Evolutionary conservation across 2,797 vertebrate species (phyloP), one percentile per base, ranked within the genome.

Genomic region (Gallirallus australis): DNA sequence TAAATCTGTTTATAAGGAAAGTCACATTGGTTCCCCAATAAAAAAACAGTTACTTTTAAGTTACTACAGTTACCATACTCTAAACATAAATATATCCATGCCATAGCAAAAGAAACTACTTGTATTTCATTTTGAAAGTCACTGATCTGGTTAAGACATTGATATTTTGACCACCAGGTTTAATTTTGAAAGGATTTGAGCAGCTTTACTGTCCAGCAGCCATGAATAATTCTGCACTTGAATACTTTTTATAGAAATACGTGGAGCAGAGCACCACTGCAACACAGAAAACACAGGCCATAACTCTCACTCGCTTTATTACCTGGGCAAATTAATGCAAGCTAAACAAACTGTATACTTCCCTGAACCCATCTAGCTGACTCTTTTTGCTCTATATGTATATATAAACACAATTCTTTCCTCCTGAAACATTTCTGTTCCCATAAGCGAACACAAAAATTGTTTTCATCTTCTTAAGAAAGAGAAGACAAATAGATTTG

Each of bases 151-250:
- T 91, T 60, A 94, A 93, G 89, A 89, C 77, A 82, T 7, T 70
- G 9, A 10, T 86, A 91, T 93, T 96, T 85, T 42, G 87, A 94
- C 77, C 82, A 56, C 52, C 35, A 83, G 52, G n/a, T 85, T 94
- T 93, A 80, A 95, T 82, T 96, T 94, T 63, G 70, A 93, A 96
- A 70, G 48, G 84, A 88, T 89, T 96, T 91, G 64, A 84, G 59
- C 54, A 94, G 84, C 64, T 96, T 64, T 95, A n/a, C 70, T 69
- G 84, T 78, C 81, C 78, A 89, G 84, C 40, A 96, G 27, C 64
- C 66, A 66, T 33, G 35, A 94, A 90, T 76, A 88, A 94, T 78
- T 88, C 89, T 76, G 47, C 59, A 59, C 61, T 56, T 45, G 20
- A 82, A 56, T 9, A 72, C 24, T 72, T 83, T 60, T 72, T 59